Base-by-base conservation (phyloP, 2,797 vertebrate species). In the Atherinosoma microstoma region DNA sequence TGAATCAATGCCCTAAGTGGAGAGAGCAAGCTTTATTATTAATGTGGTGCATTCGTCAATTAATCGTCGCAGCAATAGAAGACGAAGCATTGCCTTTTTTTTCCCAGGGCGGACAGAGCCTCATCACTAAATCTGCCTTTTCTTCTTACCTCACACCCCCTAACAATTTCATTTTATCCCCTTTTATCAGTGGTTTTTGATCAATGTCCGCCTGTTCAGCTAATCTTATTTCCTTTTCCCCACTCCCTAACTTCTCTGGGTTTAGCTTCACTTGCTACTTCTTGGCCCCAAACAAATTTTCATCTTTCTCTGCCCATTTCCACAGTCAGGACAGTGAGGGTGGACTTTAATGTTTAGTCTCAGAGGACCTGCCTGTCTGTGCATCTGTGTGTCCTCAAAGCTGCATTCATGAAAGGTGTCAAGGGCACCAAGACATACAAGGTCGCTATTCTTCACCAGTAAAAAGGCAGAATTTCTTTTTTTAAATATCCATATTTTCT, bases 1-100 rank as follows among this genome's bases (percentile, higher is more conserved):
- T 90, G 87, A 92, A 92, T 93, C 90, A 87, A 91, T 93, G 89
- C 88, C 89, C 82, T 89, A 89, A 91, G 88, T 90, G 82, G 87
- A 80, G 79, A 87, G 87, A 85, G 83, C 69, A 64, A 78, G 83
- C 76, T 87, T 81, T 88, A 89, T 90, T 91, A 91, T 91, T 90
- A 90, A 93, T 91, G 85, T 89, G 84, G 78, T 80, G 88, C 82
- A 79, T 91, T 89, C 32, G 65, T 92, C 86, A 91, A 92, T 92
- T 87, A 91, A 92, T 91, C 67, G 70, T 71, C 70, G 58, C 54
- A 0, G 79, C 58, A 10, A 89, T 80, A 83, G 75, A 87, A 91
- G 88, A 77, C 15, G 60, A 84, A 78, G 76, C 67, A 85, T 85
- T 75, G 70, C 53, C 70, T 89, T 51, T 86, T 78, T 75, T 76